Conservation (phyloP, 2,888 invertebrate species). For the Halictus quadricinctus region DNA sequence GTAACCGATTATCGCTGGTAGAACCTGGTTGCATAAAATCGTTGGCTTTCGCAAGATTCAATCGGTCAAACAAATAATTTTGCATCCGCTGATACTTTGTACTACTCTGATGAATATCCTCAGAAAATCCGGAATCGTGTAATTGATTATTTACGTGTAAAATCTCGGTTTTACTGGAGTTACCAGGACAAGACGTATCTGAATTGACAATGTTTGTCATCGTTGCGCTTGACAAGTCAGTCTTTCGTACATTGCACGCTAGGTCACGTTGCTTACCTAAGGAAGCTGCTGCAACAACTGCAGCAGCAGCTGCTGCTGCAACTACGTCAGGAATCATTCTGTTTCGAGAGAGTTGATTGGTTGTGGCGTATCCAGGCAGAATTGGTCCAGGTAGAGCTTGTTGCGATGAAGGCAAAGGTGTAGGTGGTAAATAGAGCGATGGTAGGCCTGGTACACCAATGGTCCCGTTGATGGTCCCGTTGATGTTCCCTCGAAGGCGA, state of each 20-base stretch:
- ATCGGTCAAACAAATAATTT: conserved; percentile 54
- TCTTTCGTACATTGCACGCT: conserved; percentile 37
- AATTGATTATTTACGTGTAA: background rate
- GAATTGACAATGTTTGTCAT: conserved; percentile 31
- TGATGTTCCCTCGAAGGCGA: conserved; percentile 41
- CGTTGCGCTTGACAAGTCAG: conserved; percentile 22
- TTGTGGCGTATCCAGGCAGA: conserved; percentile 37
- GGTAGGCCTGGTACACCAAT: conserved; percentile 37
- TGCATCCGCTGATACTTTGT: conserved; percentile 49
- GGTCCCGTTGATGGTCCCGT: background rate
- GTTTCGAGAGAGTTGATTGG: conserved; percentile 51
- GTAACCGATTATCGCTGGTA: conserved; percentile 9
- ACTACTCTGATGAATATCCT: conserved; percentile 40
- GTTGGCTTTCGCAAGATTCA: conserved; percentile 43
- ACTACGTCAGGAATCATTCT: conserved; percentile 69
- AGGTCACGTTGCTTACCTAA: conserved; percentile 58
- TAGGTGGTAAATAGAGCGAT: conserved; percentile 47
- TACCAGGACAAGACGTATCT: conserved; percentile 11
- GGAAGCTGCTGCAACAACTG: conserved; percentile 66
- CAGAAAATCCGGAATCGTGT: conserved; percentile 21
- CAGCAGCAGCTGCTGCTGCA: conserved; percentile 71
- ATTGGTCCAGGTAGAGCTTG: conserved; percentile 39
- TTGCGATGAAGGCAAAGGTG: conserved; percentile 39
- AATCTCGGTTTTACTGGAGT: background rate
- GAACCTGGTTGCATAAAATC: conserved; percentile 40